These are phyloP conservation scores for Frieseomelitta varia DNA, from an alignment of 1,140 invertebrate species.

Conservation along the genomic window DNA sequence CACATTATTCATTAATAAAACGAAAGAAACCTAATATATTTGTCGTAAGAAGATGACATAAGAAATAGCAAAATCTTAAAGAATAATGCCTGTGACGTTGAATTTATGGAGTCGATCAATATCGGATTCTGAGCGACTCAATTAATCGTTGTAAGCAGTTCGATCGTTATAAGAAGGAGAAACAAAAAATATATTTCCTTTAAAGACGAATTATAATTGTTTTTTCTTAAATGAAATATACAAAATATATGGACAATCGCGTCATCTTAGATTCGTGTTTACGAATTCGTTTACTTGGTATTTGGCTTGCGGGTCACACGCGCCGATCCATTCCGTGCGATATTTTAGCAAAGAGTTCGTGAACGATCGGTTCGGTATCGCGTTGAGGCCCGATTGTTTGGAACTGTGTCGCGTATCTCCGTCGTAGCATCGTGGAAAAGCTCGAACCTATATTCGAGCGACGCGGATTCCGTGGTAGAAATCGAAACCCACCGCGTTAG, in stretches of 20 bases:
- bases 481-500: constrained; percentile 47
- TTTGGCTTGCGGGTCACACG: background rate
- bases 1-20: no score
- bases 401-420: background rate
- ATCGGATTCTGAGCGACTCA: background rate
- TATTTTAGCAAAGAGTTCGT: background rate
- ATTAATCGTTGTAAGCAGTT: background rate
- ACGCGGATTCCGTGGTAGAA: constrained; percentile 54
- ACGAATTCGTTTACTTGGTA: background rate
- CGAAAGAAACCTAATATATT: no score
- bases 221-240: background rate
- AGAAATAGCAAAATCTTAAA: background rate
- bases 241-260: background rate
- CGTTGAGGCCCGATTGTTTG: background rate
- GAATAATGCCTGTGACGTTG: background rate
- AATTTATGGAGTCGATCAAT: background rate
- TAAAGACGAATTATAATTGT: background rate
- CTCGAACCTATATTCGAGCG: constrained; percentile 26
- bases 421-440: constrained; percentile 34
- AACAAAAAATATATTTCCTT: background rate
- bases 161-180: background rate
- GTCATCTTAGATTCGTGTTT: background rate
- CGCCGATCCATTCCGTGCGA: background rate
- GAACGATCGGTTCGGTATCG: background rate
- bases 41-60: background rate